Evolutionary conservation across 2,888 invertebrate species (phyloP).

Genomic region (Meganola albula): DNA sequence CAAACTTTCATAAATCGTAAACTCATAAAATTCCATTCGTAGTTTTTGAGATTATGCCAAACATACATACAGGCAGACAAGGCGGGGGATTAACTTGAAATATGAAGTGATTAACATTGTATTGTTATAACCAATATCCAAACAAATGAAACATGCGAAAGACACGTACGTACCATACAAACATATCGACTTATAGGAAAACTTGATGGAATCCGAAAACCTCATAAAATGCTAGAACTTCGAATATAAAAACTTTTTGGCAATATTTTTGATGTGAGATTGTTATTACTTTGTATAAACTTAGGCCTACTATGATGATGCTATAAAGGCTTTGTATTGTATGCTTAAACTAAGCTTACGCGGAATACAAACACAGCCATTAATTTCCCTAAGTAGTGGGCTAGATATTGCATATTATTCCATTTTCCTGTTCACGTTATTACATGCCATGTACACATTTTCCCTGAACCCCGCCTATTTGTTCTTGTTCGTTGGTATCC

Average conservation of each 20-base stretch:
- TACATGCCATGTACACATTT: slow-evolving; percentile 5
- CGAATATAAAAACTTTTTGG: slow-evolving; percentile 28
- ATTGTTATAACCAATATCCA: no score
- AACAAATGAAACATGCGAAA: slow-evolving; percentile 10
- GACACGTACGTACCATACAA: slow-evolving; percentile 13
- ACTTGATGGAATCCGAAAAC: slow-evolving; percentile 21
- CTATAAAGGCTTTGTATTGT: slow-evolving; percentile 11
- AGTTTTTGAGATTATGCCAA: no score
- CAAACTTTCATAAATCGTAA: no score
- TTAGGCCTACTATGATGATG: slow-evolving; percentile 8
- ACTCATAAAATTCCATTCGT: no score
- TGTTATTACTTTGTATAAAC: slow-evolving; percentile 23
- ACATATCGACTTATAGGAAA: slow-evolving; percentile 18
- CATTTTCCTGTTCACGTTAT: slow-evolving; percentile 10
- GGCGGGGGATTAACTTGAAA: no score
- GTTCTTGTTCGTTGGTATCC: slow-evolving; percentile 5
- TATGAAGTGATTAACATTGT: no score
- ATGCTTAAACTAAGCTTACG: slow-evolving; percentile 7
- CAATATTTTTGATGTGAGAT: slow-evolving; percentile 27
- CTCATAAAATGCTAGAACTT: slow-evolving; percentile 31
- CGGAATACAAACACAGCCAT: slow-evolving; percentile 22
- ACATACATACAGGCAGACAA: no score
- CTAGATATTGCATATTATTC: slow-evolving; percentile 11
- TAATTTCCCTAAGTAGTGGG: slow-evolving; percentile 19
- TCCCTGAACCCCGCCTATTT: slow-evolving; percentile 10